Evolutionary conservation across 2,113 vertebrate species (phyloP), one percentile per base, ranked within the genome.

Genomic region (Apteryx owenii): DNA sequence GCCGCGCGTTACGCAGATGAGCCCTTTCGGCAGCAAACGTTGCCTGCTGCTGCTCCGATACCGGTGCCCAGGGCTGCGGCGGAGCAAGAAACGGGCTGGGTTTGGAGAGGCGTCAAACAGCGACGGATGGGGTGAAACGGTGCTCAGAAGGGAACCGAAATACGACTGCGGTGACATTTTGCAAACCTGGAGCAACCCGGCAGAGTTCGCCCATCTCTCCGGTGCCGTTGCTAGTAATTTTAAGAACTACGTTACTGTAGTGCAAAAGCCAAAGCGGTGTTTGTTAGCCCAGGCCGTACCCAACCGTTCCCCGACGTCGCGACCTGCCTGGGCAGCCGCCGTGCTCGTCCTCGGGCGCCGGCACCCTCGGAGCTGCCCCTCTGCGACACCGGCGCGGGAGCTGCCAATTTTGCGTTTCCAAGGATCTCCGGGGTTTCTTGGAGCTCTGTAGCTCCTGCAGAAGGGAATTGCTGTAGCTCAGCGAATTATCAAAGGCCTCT

Each of bases 401-500:
- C 31, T 78, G 62, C 46, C 70, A n/a, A 3, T n/a, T 78, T 36
- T 26, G 31, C 61, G 25, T 87, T 89, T 71, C 69, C 69, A 28
- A 61, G 91, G 53, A 56, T 77, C 86, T 81, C 4, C 0, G 44
- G 40, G 60, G 64, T 72, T 85, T 50, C 81, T 21, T 16, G 73
- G 70, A 87, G 77, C 84, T 90, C 82, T 17, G 0, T 3, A 25
- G 85, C 78, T 90, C 79, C 33, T 10, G 46, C 56, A 71, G 88
- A 79, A 25, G 40, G 6, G 80, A 44, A 46, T 60, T 86, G 83
- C 3, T 4, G 9, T 8, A 64, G 77, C 77, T 92, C 88, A 90
- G 83, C 81, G 69, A 31, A 66, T 80, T 64, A 61, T 73, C 95
- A 69, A 86, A 95, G 81, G 73, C 66, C 33, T 94, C 83, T 81